Base-by-base conservation (phyloP, 1,140 invertebrate genomes). In the Bursaphelenchus mucronatus region DNA sequence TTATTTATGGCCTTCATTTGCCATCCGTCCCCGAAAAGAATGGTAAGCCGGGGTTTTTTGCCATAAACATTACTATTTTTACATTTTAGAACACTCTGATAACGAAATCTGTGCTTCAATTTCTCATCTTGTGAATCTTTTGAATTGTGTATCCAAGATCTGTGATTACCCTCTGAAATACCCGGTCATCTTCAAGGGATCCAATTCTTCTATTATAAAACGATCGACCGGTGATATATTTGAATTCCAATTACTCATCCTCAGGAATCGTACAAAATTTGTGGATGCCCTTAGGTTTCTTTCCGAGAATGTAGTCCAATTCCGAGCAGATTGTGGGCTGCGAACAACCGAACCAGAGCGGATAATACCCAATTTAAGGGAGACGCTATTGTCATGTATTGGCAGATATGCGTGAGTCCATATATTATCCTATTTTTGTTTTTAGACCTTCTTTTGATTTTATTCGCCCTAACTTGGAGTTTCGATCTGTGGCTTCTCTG, bases 251-350 rank as follows among this genome's bases (percentile, higher is more conserved):
- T 59, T 40, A 50, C 45, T 59, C 41, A 59, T 39, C 11, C 30
- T 59, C 41, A 39, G 52, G 17, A 44, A 44, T 44, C 45, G 11
- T 50, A 39, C 41, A 59, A 59, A 39, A 9, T 13, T 59, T n/a
- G 19, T 44, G 13, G 45, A 59, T 57, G 57, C 19, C 2, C 57
- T 59, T 4, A 59, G 40, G 41, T 39, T 59, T n/a, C 40, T 59
- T 11, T 45, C n/a, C 9, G 13, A 59, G 57, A 59, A 59, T 50
- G 7, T 78, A 47, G 63, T 68, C 1, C 75, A 79, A n/a, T 61
- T 76, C 0, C 51, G 73, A 46, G 9, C 52, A 9, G 75, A 76
- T 40, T 66, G 56, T n/a, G 74, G 74, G 17, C 45, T 77, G 17
- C 15, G 39, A n/a, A 64, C 64, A 10, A 43, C 53, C 10, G 56